Evolutionary conservation across 2,797 vertebrate species (phyloP).

Genomic region (Spea hammondii): DNA sequence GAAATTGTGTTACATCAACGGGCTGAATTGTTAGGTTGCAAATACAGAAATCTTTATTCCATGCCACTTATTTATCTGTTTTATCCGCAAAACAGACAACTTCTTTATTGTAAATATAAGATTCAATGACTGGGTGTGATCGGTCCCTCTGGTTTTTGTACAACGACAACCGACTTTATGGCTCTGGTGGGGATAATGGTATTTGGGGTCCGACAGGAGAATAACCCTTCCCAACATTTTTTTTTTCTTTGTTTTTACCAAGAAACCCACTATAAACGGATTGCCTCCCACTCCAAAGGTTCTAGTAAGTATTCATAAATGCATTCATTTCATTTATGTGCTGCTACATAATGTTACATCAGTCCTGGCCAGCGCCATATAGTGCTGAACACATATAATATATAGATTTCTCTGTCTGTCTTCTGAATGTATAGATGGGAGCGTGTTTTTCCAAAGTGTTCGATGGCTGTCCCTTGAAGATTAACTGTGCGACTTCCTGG

Average conservation of each 20-base stretch:
- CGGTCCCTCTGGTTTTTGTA: too few relatives aligned
- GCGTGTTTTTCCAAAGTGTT: slow-evolving; percentile 99
- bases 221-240: background rate
- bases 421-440: slow-evolving; percentile 82
- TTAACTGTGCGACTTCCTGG: slow-evolving; percentile 98
- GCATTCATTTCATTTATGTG: background rate
- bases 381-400: background rate
- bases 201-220: background rate
- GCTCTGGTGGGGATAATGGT: background rate
- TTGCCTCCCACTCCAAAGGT: slow-evolving; percentile 97
- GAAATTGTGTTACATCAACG: too few relatives aligned
- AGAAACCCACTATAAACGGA: slow-evolving; percentile 93
- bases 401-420: slow-evolving; percentile 23
- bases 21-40: too few relatives aligned
- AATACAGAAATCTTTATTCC: too few relatives aligned
- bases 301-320: slow-evolving; percentile 76
- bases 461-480: slow-evolving; percentile 96
- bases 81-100: too few relatives aligned
- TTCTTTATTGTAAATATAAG: too few relatives aligned
- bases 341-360: background rate
- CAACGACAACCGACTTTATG: too few relatives aligned
- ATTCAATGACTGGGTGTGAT: too few relatives aligned
- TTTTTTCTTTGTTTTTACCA: slow-evolving; percentile 60
- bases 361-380: background rate
- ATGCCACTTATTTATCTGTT: too few relatives aligned